Percentiles rank a stretch among this genome's conserved stretches.
Evolutionary conservation across 2,113 vertebrate species (phyloP).

Genomic region (Cebidichthys violaceus): DNA sequence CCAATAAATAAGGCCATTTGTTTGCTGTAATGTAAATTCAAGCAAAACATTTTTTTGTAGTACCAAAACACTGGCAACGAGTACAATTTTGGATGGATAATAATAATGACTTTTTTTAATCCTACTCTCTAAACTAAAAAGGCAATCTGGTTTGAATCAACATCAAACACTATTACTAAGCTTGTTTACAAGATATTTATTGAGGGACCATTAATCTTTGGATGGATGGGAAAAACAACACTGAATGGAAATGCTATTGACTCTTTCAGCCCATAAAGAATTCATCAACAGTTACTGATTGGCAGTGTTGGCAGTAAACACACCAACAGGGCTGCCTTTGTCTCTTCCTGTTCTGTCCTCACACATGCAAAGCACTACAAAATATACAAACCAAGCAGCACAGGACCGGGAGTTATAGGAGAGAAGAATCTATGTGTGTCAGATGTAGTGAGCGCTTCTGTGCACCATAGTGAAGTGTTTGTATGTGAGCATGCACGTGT

Average conservation of each 20-base stretch:
- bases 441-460: background rate
- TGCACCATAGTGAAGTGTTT: conserved; percentile 4
- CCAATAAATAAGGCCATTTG: background rate
- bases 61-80: background rate
- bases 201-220: background rate
- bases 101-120: background rate
- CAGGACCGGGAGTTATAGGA: conserved; percentile 21
- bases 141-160: background rate
- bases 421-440: conserved; percentile 25
- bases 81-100: background rate
- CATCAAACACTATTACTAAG: background rate
- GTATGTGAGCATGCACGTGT: conserved; percentile 8
- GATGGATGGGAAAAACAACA: background rate
- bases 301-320: conserved; percentile 81
- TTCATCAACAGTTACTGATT: background rate
- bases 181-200: background rate
- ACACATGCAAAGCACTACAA: conserved; percentile 67
- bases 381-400: conserved; percentile 52
- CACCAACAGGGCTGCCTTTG: conserved; percentile 68
- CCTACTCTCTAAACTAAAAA: background rate
- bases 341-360: conserved; percentile 83
- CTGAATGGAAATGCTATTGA: background rate
- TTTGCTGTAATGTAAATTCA: background rate
- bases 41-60: background rate
- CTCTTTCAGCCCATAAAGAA: background rate